A percentile compares a stretch with the other conserved stretches of the same genome.
Conservation (phyloP, 1,140 invertebrate genomes). For the Drosophila hydei region DNA sequence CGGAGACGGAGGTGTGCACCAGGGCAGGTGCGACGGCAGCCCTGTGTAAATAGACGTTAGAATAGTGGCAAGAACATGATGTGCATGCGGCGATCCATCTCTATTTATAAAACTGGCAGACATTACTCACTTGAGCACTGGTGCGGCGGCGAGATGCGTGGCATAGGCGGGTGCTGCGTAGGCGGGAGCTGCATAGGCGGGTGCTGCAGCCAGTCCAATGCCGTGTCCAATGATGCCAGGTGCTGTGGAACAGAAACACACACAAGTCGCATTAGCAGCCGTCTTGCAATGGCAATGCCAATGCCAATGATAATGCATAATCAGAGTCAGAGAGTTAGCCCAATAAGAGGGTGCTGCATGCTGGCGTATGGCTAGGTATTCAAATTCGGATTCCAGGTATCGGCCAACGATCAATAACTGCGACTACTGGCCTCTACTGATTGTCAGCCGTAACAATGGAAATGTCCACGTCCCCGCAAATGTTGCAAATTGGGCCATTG, state of each 20-base stretch:
- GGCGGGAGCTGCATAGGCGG: constrained; percentile 53
- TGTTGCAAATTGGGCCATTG: constrained; percentile 26
- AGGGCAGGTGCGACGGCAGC: constrained; percentile 77
- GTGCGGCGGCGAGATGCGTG: constrained; percentile 72
- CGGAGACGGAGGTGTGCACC: constrained; percentile 84
- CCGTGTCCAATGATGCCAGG: constrained; percentile 72
- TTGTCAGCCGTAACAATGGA: constrained; percentile 43
- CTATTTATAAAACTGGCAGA: constrained; percentile 53
- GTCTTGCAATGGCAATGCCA: background rate
- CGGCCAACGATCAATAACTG: constrained; percentile 12
- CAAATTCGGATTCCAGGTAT: background rate
- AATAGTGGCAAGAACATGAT: background rate
- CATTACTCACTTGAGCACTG: constrained; percentile 75
- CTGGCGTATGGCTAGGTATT: background rate
- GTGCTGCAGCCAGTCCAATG: constrained; percentile 66
- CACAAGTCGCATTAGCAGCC: constrained; percentile 32
- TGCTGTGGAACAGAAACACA: constrained; percentile 38
- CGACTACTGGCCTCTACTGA: background rate
- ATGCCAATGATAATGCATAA: constrained; percentile 5
- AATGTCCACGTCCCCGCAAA: constrained; percentile 15
- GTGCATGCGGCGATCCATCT: constrained; percentile 20
- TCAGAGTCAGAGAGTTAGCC: background rate
- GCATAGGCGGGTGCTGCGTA: constrained; percentile 66
- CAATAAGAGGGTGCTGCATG: too few relatives aligned
- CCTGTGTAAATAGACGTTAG: constrained; percentile 32